These are phyloP conservation scores for Dascillus cervinus DNA, from an alignment of 2,888 invertebrate genomes.

Conservation along the genomic window DNA sequence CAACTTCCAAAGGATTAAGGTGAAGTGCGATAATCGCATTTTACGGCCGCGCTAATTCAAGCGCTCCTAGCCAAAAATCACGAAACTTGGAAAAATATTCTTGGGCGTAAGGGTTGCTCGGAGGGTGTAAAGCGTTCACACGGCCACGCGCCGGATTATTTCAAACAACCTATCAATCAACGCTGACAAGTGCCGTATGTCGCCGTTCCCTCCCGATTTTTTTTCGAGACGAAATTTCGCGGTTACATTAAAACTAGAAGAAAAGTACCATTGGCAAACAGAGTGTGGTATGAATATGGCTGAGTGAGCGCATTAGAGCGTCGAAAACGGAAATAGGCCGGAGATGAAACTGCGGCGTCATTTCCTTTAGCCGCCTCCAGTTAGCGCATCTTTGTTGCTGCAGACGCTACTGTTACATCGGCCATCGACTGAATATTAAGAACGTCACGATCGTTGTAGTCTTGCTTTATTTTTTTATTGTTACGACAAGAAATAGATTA, in stretches of 20 bases:
- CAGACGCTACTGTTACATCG: slow-evolving; percentile 14
- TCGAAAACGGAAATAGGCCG: slow-evolving; percentile 44
- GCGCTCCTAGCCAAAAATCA: too few species aligned
- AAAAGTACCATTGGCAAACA: slow-evolving; percentile 28
- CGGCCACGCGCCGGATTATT: slow-evolving; percentile 25
- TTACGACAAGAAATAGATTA: too few species aligned
- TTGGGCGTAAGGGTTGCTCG: too few species aligned
- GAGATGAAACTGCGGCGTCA: slow-evolving; percentile 47
- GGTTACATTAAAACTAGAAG: slow-evolving; percentile 27
- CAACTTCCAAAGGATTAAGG: slow-evolving; percentile 33
- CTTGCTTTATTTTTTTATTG: too few species aligned
- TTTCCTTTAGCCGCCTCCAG: slow-evolving; percentile 30
- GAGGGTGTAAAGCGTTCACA: slow-evolving; percentile 22
- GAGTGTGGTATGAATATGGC: slow-evolving; percentile 29
- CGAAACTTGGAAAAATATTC: too few species aligned
- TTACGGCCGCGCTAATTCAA: too few species aligned
- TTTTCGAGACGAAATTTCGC: slow-evolving; percentile 10
- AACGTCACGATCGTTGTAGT: too few species aligned
- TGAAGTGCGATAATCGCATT: slow-evolving; percentile 28
- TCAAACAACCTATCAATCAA: slow-evolving; percentile 29
- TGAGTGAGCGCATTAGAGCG: slow-evolving; percentile 40
- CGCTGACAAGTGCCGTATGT: slow-evolving; percentile 27
- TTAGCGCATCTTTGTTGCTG: slow-evolving; percentile 17
- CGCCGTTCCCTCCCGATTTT: neutral
- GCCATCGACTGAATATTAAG: too few species aligned